Evolutionary conservation across 2,888 invertebrate species (phyloP).

Genomic region (Eupithecia pulchellata): DNA sequence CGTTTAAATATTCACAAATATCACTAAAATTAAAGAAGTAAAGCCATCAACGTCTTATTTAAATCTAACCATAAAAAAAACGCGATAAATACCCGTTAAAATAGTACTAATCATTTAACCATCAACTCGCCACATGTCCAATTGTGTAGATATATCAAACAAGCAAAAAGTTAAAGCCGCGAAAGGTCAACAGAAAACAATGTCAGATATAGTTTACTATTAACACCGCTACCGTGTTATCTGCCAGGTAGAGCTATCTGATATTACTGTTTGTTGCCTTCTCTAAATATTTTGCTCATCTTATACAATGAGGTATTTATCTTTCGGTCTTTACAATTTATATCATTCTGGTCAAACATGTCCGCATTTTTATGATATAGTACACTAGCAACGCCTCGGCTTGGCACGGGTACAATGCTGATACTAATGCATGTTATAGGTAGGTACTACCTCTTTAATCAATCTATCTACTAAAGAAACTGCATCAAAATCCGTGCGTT

Average conservation of each 20-base stretch:
- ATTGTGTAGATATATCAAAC: background rate
- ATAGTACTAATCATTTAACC: too few relatives aligned
- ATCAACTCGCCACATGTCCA: too few relatives aligned
- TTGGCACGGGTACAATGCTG: too few relatives aligned
- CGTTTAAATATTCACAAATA: background rate
- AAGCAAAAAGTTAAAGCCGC: background rate
- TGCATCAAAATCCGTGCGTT: too few relatives aligned
- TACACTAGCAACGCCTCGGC: too few relatives aligned
- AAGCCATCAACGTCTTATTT: background rate
- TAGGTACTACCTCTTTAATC: too few relatives aligned
- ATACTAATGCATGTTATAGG: too few relatives aligned
- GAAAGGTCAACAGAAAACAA: conserved; percentile 28
- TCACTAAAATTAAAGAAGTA: background rate
- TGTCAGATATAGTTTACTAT: conserved; percentile 30
- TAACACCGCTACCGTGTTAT: conserved; percentile 34
- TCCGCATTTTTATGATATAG: background rate
- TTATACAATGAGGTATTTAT: background rate
- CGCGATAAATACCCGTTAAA: too few relatives aligned
- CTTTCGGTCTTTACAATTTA: background rate
- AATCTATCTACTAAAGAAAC: too few relatives aligned
- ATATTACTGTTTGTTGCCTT: conserved; percentile 19
- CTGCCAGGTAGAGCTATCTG: conserved; percentile 17
- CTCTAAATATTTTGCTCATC: conserved; percentile 16
- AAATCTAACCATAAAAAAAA: background rate
- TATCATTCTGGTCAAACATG: background rate